Evolutionary conservation across 2,888 invertebrate genomes (phyloP), one percentile per base, ranked within the genome.

Genomic region (Netelia fuscicornis): DNA sequence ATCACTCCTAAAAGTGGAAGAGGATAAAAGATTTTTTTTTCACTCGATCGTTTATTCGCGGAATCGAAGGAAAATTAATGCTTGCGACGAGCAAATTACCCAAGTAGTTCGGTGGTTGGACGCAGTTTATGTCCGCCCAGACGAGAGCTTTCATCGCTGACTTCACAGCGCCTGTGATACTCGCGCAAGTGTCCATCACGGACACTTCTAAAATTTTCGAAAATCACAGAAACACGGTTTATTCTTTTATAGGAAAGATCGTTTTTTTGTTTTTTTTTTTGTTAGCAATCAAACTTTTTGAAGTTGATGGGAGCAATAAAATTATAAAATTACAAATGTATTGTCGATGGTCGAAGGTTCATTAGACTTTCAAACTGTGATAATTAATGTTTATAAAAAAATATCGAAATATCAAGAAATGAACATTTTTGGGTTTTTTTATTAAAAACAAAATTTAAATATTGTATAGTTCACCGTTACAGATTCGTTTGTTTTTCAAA

Each of bases 181-280:
- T 92, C n/a, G 93, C 94, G 86, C 94, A 94, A 13, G 94, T 94
- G 86, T 94, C 94, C 82, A 93, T 86, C 48, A 93, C 90, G 30
- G 89, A 86, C 25, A 90, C 56, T 65, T 88, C 91, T 91, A 58
- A 64, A 85, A 83, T 42, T 44, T 8, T 1, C 1, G 23, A 17
- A 25, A 67, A 71, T 58, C 74, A 79, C 72, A 81, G 2, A 17
- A 58, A 30, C 52, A 81, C 58, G 23, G 10, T 20, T 78, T 25
- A 10, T 74, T 54, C 44, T 37, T 17, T 44, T 67, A 30, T 30
- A 30, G 30, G 30, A 2, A 30, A 30, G 2, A 30, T 30, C 30
- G 30, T 30, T 30, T 30, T 3, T 2, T 25, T 25, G 0, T 25
- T 25, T 3, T 2, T 25, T 25, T 3, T 30, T 30, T 30, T 30